Evolutionary conservation across 2,797 vertebrate species (phyloP), one percentile per base, ranked within the genome.

Genomic region (Taeniopygia guttata): DNA sequence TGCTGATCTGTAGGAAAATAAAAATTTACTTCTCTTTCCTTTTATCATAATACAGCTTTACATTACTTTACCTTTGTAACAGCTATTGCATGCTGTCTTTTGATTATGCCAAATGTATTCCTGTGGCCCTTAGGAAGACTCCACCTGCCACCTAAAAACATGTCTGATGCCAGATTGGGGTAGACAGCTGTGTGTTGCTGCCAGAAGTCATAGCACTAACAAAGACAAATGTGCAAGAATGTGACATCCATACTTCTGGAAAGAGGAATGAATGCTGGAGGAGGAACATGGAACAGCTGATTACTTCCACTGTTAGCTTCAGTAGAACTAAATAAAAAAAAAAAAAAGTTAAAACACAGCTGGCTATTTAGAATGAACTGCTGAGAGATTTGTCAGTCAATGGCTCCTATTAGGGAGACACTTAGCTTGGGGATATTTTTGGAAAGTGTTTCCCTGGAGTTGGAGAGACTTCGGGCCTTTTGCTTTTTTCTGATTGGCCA

Each of bases 401-500:
- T 84, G 70, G 74, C 46, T 92, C 87, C 91, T 92, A n/a, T 93
- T 91, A 94, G 90, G 67, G 89, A 96, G 75, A 84, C 91, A 91
- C 80, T 96, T 91, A 79, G 60, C 80, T 88, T 70, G 69, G 43
- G 55, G 68, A 60, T 97, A 97, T 97, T 97, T 97, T 96, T 72
- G 94, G 97, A 97, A 94, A 88, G 88, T 93, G 96, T 96, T 94
- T 96, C 94, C 94, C 93, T 91, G 68, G 89, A 90, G 83, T 23
- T 96, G 83, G 76, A 97, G 84, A 84, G 89, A 89, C 93, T 88
- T 95, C 74, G 89, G 80, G 59, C 89, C 55, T 95, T 96, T 94
- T 92, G 49, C 70, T 96, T 95, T 93, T 89, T 93, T 77, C 78
- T 95, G 96, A 97, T 96, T 97, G 96, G 96, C 85, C 85, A 75